Conservation (phyloP, 2,888 invertebrate species). For the Salticus scenicus region DNA sequence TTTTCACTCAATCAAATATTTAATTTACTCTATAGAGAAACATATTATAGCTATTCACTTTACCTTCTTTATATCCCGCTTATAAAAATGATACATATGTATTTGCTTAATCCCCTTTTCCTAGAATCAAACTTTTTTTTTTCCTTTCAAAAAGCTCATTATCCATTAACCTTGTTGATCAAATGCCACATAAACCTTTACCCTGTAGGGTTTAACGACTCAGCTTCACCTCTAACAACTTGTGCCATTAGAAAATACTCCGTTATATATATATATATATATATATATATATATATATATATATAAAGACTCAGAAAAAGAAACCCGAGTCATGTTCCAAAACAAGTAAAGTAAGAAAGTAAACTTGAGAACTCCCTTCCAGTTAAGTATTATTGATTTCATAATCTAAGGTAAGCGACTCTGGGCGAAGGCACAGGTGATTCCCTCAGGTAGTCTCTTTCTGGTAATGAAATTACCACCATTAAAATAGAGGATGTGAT, state of each 20-base stretch:
- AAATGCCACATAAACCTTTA: background rate
- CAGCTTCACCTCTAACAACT: background rate
- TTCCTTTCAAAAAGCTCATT: background rate
- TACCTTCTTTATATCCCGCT: too few species aligned
- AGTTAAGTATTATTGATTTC: constrained; percentile 55
- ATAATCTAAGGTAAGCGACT: constrained; percentile 29
- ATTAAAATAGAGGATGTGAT: constrained; percentile 52
- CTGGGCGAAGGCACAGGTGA: background rate
- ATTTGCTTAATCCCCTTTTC: too few species aligned
- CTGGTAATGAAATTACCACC: constrained; percentile 56
- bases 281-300: too few species aligned
- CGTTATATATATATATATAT: background rate
- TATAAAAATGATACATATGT: too few species aligned
- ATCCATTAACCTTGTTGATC: background rate
- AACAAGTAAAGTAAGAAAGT: background rate
- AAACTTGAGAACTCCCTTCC: background rate
- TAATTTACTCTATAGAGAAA: too few species aligned
- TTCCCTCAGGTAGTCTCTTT: constrained; percentile 36
- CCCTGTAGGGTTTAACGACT: constrained; percentile 12
- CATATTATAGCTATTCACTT: too few species aligned
- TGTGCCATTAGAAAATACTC: background rate
- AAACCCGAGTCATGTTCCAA: background rate
- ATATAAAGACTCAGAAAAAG: background rate
- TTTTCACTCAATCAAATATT: too few species aligned
- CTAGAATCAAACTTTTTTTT: too few species aligned